These are phyloP conservation scores for Alethe diademata DNA, from an alignment of 2,113 vertebrate genomes.

Conservation along the genomic window DNA sequence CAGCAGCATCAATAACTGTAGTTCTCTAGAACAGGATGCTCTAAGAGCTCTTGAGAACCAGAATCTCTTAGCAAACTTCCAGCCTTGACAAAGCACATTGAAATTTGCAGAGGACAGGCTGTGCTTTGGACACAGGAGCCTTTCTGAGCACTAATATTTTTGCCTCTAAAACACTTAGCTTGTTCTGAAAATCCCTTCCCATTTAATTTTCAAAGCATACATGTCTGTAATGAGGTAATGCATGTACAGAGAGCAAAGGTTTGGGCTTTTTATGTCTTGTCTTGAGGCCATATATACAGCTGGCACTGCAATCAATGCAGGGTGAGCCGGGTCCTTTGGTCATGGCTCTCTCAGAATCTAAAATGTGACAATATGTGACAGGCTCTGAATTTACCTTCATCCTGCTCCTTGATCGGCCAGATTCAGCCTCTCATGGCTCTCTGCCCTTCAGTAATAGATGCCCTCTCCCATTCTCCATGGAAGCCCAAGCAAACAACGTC, in stretches of 20 bases:
- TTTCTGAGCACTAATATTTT: background rate
- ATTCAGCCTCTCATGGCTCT: background rate
- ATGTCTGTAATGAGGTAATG: background rate
- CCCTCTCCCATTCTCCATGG: background rate
- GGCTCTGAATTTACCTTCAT: background rate
- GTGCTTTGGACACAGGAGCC: background rate
- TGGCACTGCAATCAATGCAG: background rate
- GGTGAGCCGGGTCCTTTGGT: background rate
- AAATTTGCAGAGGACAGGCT: background rate
- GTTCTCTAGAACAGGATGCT: background rate
- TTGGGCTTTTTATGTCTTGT: background rate
- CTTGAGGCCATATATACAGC: background rate
- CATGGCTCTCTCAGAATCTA: background rate
- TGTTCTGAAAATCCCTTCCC: background rate
- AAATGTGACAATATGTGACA: accelerated
- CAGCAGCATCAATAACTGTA: background rate
- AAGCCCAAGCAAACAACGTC: background rate
- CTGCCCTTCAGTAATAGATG: background rate
- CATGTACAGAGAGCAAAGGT: background rate
- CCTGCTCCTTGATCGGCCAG: background rate
- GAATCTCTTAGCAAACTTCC: background rate
- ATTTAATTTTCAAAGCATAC: background rate
- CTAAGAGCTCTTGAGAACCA: background rate
- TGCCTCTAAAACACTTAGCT: background rate
- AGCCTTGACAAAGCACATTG: background rate